Percentiles rank a stretch among this genome's conserved stretches.
phyloP scores from a whole-genome alignment of 2,888 invertebrate genomes.

The Trachelus iudaicus region DNA sequence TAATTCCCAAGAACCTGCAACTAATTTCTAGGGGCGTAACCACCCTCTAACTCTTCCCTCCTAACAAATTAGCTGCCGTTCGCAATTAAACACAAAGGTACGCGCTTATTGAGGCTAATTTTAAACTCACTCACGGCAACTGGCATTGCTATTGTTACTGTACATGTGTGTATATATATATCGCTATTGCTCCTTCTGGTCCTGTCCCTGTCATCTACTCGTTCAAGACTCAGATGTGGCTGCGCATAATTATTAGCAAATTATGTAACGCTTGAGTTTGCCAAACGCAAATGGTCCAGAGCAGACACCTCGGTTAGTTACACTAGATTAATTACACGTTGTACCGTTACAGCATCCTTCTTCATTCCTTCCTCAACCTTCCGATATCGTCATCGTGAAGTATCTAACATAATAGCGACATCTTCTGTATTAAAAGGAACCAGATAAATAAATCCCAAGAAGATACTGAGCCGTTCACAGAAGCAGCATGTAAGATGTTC shows the following conservation, averaged over 20 bases:
- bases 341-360: neutral
- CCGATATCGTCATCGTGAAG: neutral
- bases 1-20: neutral
- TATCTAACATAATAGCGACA: neutral
- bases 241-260: slow-evolving; percentile 46
- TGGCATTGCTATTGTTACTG: neutral
- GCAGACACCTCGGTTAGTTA: neutral
- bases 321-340: slow-evolving; percentile 3
- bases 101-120: slow-evolving; percentile 17
- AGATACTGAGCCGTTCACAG: neutral
- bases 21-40: neutral
- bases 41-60: neutral
- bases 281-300: slow-evolving; percentile 29
- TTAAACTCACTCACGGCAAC: slow-evolving; percentile 4
- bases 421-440: neutral
- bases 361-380: neutral
- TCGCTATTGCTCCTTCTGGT: slow-evolving; percentile 5
- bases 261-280: slow-evolving; percentile 44
- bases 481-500: neutral
- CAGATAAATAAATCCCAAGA: neutral
- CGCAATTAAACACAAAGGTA: slow-evolving; percentile 16
- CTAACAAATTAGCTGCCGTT: slow-evolving; percentile 10
- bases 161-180: neutral
- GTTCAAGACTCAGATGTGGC: slow-evolving; percentile 39
- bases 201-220: slow-evolving; percentile 26